Evolutionary conservation across 2,888 invertebrate species (phyloP).

Genomic region (Scotopteryx bipunctaria): DNA sequence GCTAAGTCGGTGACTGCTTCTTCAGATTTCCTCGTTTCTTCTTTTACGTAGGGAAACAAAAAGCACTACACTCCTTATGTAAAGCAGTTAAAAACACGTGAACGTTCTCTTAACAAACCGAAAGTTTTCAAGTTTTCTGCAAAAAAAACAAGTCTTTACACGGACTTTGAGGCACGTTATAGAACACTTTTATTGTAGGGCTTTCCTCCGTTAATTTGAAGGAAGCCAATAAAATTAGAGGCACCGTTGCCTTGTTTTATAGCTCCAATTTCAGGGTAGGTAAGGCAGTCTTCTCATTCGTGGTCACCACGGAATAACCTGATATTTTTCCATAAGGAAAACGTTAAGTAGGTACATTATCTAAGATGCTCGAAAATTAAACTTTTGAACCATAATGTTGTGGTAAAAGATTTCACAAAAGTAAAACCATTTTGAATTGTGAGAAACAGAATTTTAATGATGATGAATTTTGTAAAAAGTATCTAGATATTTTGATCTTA

Average conservation of each 20-base stretch:
- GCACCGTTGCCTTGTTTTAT: conserved; percentile 4
- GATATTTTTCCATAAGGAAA: background rate
- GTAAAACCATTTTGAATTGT: too few species aligned
- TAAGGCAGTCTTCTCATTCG: background rate
- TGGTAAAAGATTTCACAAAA: too few species aligned
- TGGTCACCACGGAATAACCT: background rate
- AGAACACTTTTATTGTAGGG: conserved; percentile 19
- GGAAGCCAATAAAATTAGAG: conserved; percentile 26
- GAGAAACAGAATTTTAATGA: too few species aligned
- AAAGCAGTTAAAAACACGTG: too few species aligned
- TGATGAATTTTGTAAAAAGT: too few species aligned
- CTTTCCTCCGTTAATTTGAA: conserved; percentile 22
- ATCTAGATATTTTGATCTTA: too few species aligned
- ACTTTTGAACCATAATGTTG: too few species aligned
- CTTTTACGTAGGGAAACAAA: too few species aligned
- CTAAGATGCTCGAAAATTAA: conserved; percentile 12
- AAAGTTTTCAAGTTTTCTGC: background rate
- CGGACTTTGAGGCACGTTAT: conserved; percentile 14
- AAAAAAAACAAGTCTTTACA: background rate
- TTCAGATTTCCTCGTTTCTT: too few species aligned
- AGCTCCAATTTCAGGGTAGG: background rate
- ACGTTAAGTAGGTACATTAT: too few species aligned
- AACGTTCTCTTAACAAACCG: background rate
- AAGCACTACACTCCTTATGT: too few species aligned
- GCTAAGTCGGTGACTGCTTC: too few species aligned